These are phyloP conservation scores for Aphaenogaster ashmeadi DNA, from an alignment of 1,140 invertebrate species.

Conservation along the genomic window DNA sequence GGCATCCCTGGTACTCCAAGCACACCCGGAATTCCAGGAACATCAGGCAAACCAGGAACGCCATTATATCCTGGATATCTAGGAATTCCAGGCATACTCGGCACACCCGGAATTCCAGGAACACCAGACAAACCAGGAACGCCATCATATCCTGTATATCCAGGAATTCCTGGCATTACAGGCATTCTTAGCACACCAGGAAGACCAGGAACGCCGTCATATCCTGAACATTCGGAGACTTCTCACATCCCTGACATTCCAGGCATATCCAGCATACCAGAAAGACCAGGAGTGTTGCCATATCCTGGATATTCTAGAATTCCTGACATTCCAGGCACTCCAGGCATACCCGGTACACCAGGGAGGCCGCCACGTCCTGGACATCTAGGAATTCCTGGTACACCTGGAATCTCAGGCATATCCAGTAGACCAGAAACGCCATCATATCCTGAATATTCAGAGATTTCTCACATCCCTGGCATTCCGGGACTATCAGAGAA, in stretches of 20 bases:
- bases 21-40: neutral
- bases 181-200: slow-evolving; percentile 79
- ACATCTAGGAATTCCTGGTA: slow-evolving; percentile 63
- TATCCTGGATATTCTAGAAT: slow-evolving; percentile 73
- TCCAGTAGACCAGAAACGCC: neutral
- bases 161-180: slow-evolving; percentile 73
- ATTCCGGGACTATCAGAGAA: neutral
- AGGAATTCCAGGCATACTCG: slow-evolving; percentile 6
- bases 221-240: slow-evolving; percentile 71
- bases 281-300: slow-evolving; percentile 73
- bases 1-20: neutral
- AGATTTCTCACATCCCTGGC: neutral
- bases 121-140: slow-evolving; percentile 70
- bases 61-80: neutral
- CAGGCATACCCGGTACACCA: slow-evolving; percentile 37
- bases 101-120: slow-evolving; percentile 67
- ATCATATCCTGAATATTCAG: neutral
- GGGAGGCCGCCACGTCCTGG: slow-evolving; percentile 75
- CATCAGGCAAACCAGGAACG: neutral
- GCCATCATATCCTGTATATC: slow-evolving; percentile 82
- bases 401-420: slow-evolving; percentile 35
- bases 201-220: slow-evolving; percentile 53
- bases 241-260: slow-evolving; percentile 73
- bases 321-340: slow-evolving; percentile 39
- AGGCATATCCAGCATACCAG: slow-evolving; percentile 79